Base-by-base conservation (phyloP, 2,888 invertebrate species). In the Hirudinaria manillensis region DNA sequence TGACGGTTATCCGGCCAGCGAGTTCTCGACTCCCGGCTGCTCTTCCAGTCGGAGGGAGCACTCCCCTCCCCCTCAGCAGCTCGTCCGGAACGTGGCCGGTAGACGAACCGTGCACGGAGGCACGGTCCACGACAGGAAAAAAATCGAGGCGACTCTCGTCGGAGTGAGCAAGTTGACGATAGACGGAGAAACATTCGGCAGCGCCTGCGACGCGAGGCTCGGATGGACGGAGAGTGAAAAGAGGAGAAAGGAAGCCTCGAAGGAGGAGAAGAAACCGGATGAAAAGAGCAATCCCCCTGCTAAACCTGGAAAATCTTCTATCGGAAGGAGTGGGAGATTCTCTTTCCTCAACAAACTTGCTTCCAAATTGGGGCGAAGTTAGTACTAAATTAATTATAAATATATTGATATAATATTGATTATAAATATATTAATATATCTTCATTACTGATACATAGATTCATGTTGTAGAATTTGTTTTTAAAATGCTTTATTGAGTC, bases 331-430 rank as follows among this genome's bases (percentile, higher is more conserved):
- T 38, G 65, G 73, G 3, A 73, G 73, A 55, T 73, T 73, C 29
- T 73, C 73, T 24, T 73, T 73, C 65, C 73, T 73, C 73, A 73
- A 73, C 27, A 73, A 73, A 38, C 73, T 73, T 29, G 73, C 73
- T 24, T 73, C 73, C 24, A 73, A 73, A 24, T 38, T 73, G 1
- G 32, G 36, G 16, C 56, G 34, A 36, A 51, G 68, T 74, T 24
- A 24, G 53, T 68, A 13, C 61, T 19, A 10, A 1, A 10, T 45
- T 45, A 45, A 45, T n/a, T n/a, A n/a, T n/a, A n/a, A n/a, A n/a
- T n/a, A n/a, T n/a, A n/a, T n/a, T n/a, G n/a, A n/a, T n/a, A n/a
- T n/a, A n/a, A n/a, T n/a, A n/a, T n/a, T n/a, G n/a, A n/a, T n/a
- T n/a, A n/a, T n/a, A n/a, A n/a, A n/a, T n/a, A n/a, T n/a, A n/a